phyloP scores from a whole-genome alignment of 1,140 invertebrate species.

The Plodia interpunctella region DNA sequence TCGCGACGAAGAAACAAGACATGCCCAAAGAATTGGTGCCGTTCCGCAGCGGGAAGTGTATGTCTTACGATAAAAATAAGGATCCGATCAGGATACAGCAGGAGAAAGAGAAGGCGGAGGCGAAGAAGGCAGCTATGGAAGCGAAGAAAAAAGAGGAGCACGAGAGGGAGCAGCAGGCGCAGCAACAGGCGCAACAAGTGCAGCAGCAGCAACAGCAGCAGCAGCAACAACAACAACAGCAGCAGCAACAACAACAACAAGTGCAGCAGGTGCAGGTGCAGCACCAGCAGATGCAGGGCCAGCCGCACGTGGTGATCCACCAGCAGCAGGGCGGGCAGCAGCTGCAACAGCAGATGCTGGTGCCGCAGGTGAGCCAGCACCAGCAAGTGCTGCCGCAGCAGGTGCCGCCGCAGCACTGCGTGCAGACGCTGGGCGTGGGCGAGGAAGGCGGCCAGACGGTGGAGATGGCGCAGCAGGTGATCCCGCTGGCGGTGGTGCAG shows the following conservation, averaged over 20 bases:
- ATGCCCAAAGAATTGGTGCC: conserved; percentile 73
- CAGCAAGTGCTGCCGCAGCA: conserved; percentile 59
- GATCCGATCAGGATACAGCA: conserved; percentile 70
- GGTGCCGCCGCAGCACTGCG: conserved; percentile 67
- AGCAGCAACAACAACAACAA: conserved; percentile 51
- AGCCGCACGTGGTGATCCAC: conserved; percentile 69
- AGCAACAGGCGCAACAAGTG: conserved; percentile 61
- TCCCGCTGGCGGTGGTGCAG: conserved; percentile 79
- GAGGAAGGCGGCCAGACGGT: conserved; percentile 71
- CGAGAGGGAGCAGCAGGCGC: conserved; percentile 59
- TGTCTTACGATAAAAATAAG: conserved; percentile 72
- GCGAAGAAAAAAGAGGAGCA: conserved; percentile 70
- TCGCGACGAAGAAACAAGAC: conserved; percentile 81
- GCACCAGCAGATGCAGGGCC: conserved; percentile 68
- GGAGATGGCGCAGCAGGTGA: conserved; percentile 80
- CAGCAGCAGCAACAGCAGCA: conserved; percentile 58
- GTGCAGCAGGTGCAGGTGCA: conserved; percentile 58
- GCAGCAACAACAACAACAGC: conserved; percentile 57
- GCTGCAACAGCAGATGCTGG: conserved; percentile 72
- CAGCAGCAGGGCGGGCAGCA: conserved; percentile 69
- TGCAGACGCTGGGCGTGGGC: conserved; percentile 68
- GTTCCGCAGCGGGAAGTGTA: conserved; percentile 72
- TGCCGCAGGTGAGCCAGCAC: conserved; percentile 66
- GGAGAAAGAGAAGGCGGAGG: conserved; percentile 69
- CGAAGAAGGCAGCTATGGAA: conserved; percentile 66